Evolutionary conservation across 2,113 vertebrate species (phyloP), one percentile per base, ranked within the genome.

Genomic region (Numenius arquata): DNA sequence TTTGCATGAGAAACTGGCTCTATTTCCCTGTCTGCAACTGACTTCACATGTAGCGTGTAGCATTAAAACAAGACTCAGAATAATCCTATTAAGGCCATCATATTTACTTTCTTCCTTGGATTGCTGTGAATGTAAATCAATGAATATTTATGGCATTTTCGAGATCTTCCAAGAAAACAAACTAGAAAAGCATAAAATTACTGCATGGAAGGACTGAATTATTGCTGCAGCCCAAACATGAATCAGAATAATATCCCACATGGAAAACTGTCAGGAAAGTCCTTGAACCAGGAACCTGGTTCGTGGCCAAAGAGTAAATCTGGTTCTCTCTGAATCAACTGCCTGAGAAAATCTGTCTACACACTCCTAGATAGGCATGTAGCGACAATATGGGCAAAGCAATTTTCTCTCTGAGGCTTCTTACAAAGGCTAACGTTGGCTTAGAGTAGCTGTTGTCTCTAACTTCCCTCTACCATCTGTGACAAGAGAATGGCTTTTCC

Each of bases 281-380:
- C 95, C 94, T 93, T 94, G 81, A 96, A 95, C 89, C 81, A 93
- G 81, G 66, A 96, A 85, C 58, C 73, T 95, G 91, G 81, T 89
- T 85, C 70, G 15, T 18, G 48, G 95, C 95, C 94, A 95, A 89
- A 68, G 58, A 87, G 36, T 78, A 95, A 96, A 96, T 94, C 87
- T 95, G 84, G 19, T 95, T 94, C 77, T 94, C 56, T 95, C 95
- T 91, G 94, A 94, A 93, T 82, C 70, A 85, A 80, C 89, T 93
- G 70, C 93, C 89, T 95, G 87, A 95, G 93, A 85, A 94, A 95
- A 94, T 87, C 77, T 95, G 65, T 79, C 94, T 92, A 21, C 70
- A 56, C 27, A 12, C 15, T 85, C 65, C 61, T 85, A 40, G 70
- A 45, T 27, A 92, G 53, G 30, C 66, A 53, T 66, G 55, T 40